Conservation (phyloP, 30 jellyfish, hydroid and myxozoan species). For the Cassiopea andromeda region DNA sequence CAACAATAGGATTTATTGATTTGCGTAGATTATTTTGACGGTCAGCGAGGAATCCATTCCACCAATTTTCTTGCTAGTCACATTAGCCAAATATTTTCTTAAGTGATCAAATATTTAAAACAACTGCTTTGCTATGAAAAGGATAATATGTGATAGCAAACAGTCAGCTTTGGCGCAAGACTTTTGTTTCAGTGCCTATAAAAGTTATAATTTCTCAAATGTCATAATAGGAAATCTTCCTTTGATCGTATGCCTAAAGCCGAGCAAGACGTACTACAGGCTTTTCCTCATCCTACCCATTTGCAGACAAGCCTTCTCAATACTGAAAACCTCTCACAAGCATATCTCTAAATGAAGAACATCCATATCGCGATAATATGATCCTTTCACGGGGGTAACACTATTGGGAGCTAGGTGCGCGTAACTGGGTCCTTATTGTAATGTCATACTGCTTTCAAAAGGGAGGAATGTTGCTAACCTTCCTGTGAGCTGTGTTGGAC, state of each 20-base stretch:
- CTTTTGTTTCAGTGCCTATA: neutral
- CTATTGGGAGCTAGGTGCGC: no score
- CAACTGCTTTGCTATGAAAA: neutral
- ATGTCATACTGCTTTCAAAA: no score
- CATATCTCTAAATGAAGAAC: no score
- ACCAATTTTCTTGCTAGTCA: neutral
- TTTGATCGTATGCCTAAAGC: neutral
- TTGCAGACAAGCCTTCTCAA: neutral
- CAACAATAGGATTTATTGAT: no score
- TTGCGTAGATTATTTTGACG: neutral
- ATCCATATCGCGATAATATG: no score
- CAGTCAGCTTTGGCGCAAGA: conserved; percentile 4
- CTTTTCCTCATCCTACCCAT: neutral
- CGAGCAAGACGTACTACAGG: neutral
- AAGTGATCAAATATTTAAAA: neutral
- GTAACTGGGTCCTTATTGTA: no score
- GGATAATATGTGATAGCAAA: neutral
- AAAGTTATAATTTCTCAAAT: neutral
- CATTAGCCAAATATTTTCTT: conserved; percentile 7
- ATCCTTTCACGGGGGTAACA: no score
- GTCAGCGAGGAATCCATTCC: neutral
- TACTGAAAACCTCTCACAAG: neutral
- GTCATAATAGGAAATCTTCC: neutral
- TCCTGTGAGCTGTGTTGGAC: no score
- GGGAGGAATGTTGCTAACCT: no score